A percentile compares a stretch with the other conserved stretches of the same genome.
phyloP scores from a whole-genome alignment of 1,140 invertebrate species.

The Heterodera carotae region DNA sequence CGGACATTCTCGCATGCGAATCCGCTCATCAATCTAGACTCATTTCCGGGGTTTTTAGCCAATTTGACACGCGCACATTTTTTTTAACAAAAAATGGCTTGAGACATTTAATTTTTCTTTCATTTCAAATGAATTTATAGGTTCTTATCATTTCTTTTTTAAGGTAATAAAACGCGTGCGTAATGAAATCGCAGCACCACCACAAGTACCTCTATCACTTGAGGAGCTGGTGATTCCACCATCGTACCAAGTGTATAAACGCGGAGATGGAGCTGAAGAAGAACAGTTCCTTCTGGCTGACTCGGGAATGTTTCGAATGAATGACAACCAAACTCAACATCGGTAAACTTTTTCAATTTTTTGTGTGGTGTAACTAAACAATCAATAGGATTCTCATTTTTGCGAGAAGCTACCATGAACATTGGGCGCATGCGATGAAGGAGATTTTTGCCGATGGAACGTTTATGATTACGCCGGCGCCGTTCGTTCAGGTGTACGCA shows the following conservation, averaged over 20 bases:
- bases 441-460: conserved; percentile 18
- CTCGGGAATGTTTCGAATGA: conserved; percentile 8
- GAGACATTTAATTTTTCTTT: no score
- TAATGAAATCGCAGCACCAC: neutral
- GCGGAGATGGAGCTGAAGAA: neutral
- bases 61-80: no score
- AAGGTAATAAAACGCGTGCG: conserved; percentile 4
- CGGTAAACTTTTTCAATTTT: neutral
- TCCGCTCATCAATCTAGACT: no score
- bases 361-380: no score
- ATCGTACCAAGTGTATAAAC: conserved; percentile 8
- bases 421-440: conserved; percentile 18
- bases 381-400: conserved; percentile 24
- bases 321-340: neutral
- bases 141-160: no score
- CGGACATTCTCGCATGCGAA: no score
- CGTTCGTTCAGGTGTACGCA: conserved; percentile 8
- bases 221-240: conserved; percentile 13
- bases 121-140: no score
- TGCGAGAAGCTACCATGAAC: neutral
- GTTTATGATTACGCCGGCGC: conserved; percentile 3
- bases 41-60: no score
- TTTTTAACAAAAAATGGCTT: no score
- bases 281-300: conserved; percentile 17
- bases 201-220: neutral